Evolutionary conservation across 2,113 vertebrate genomes (phyloP).

Genomic region (Tenebrosternarchus preto): DNA sequence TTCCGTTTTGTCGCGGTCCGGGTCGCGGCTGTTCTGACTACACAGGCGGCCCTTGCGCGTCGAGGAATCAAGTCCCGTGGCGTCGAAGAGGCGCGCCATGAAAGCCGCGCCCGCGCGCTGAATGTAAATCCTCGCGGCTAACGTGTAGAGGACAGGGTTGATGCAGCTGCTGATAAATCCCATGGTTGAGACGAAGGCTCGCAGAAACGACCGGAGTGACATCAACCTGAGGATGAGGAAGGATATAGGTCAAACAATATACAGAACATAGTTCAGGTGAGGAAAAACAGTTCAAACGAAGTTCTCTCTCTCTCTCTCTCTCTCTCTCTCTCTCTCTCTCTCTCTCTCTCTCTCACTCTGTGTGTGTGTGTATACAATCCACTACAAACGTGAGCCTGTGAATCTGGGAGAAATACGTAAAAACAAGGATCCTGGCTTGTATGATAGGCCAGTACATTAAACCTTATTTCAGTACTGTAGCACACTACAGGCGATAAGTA

Average conservation of each 20-base stretch:
- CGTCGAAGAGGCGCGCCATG: conserved; percentile 78
- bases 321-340: too few relatives aligned
- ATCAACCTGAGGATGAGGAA: conserved; percentile 55
- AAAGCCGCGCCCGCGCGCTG: conserved; percentile 70
- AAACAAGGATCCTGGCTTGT: too few relatives aligned
- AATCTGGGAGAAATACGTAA: too few relatives aligned
- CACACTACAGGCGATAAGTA: too few relatives aligned
- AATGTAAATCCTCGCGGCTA: conserved; percentile 76
- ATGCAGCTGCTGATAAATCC: conserved; percentile 78
- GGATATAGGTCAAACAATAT: not conserved
- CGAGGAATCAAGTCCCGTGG: conserved; percentile 59
- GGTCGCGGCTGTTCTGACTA: conserved; percentile 71
- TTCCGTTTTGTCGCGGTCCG: conserved; percentile 61
- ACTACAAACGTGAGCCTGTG: too few relatives aligned
- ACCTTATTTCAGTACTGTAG: too few relatives aligned
- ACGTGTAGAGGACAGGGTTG: conserved; percentile 77
- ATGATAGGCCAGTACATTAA: too few relatives aligned
- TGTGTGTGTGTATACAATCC: too few relatives aligned
- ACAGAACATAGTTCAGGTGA: too few relatives aligned
- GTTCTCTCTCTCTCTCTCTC: too few relatives aligned
- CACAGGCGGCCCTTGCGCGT: conserved; percentile 63
- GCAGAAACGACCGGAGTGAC: conserved; percentile 55
- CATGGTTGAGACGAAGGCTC: conserved; percentile 64
- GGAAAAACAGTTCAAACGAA: too few relatives aligned
- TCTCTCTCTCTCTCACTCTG: too few relatives aligned